Evolutionary conservation across 2,797 vertebrate species (phyloP).

Genomic region (Aldrovandia affinis): DNA sequence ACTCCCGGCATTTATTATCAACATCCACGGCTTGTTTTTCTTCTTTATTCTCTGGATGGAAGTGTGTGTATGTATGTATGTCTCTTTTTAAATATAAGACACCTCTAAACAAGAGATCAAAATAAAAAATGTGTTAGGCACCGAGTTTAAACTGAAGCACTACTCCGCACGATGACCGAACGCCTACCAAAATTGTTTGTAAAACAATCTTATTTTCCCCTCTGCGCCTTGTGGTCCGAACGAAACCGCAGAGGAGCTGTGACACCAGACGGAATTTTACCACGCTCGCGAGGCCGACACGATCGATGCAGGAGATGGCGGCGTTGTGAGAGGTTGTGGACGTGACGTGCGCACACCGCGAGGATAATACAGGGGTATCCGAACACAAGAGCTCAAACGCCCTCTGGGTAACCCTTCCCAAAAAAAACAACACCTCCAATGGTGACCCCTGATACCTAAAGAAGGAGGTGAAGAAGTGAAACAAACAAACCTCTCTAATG

Average conservation of each 20-base stretch:
- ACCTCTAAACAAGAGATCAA: not conserved
- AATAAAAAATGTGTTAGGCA: not conserved
- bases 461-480: not conserved
- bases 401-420: not conserved
- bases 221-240: not conserved
- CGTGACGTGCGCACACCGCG: not conserved
- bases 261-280: conserved; percentile 7
- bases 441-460: not conserved
- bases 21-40: not conserved
- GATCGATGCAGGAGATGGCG: not conserved
- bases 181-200: not conserved
- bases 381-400: not conserved
- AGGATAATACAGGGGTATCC: not conserved
- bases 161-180: not conserved
- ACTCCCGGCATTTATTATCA: not conserved
- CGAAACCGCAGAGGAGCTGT: not conserved
- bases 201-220: not conserved
- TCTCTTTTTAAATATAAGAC: not conserved
- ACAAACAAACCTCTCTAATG: conserved; percentile 7
- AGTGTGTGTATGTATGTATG: not conserved
- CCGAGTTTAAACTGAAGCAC: not conserved
- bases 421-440: not conserved
- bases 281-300: not conserved
- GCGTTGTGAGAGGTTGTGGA: not conserved
- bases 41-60: not conserved